Base-by-base conservation (phyloP, 2,113 vertebrate genomes). In the Leucopternis melanops region DNA sequence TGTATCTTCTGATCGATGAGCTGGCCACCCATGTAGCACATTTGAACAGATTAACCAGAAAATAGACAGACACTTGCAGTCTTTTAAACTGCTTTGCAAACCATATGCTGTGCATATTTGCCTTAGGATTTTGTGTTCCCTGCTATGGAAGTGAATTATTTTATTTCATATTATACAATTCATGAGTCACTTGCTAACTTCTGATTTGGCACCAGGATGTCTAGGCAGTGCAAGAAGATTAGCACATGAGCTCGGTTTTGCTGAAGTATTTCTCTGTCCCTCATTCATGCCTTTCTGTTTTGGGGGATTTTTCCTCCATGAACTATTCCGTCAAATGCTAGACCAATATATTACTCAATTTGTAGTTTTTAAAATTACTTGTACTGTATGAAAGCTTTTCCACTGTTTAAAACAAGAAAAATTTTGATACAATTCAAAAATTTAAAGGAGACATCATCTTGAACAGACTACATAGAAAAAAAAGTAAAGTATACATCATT, bases 1-100 rank as follows among this genome's bases (percentile, higher is more conserved):
- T 4, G 0, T 10, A 3, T 54, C 11, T 83, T 62, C 23, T 74
- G 29, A 52, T 70, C 0, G 0, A 16, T 74, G 57, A 80, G 29
- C 38, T 82, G 61, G 6, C 36, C 66, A 57, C 22, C 55, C 29
- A 14, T 50, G 49, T 44, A 86, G 32, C 75, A 21, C 45, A 34
- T 82, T 58, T 66, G 61, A 82, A 55, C 7, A 6, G 12, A 29
- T 93, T 73, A 65, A 88, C 87, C 65, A 79, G 50, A 69, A 88
- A 47, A 29, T 12, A 79, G 50, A 7, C 29, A 49, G 38, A 29
- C 20, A 14, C 31, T 55, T 69, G 19, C 14, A 63, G 65, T 21
- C 34, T 79, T 75, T 29, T 34, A 38, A 93, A 69, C 82, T 73
- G 21, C 31, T 90, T 77, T 84, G 42, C 38, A 84, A 54, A 61